A percentile compares a stretch with the other conserved stretches of the same genome.
Evolutionary conservation across 2,113 vertebrate genomes (phyloP).

Genomic region (Tachuris rubrigastra): DNA sequence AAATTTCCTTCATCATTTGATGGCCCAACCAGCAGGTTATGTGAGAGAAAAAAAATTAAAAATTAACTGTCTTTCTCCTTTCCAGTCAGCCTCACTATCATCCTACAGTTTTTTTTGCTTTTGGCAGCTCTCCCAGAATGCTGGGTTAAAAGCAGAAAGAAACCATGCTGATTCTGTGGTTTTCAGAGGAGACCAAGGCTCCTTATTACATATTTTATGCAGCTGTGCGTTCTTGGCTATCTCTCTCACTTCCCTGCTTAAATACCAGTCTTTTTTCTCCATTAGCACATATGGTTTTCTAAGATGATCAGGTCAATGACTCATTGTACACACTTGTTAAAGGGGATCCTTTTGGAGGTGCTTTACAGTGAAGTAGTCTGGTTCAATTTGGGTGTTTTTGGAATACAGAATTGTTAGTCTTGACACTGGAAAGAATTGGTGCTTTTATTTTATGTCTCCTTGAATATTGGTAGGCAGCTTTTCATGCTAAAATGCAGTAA

Average conservation of each 20-base stretch:
- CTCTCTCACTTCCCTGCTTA: neutral
- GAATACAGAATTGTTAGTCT: neutral
- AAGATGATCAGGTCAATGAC: conserved; percentile 11
- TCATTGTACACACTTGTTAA: neutral
- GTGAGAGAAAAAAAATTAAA: neutral
- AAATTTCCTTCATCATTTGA: neutral
- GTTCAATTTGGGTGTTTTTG: neutral
- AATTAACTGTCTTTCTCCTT: neutral
- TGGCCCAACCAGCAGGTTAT: neutral
- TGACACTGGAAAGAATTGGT: neutral
- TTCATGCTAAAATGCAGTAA: neutral
- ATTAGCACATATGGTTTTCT: conserved; percentile 20
- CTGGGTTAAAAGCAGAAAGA: conserved; percentile 8
- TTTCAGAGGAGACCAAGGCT: neutral
- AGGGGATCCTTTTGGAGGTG: neutral
- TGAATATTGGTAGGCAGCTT: neutral
- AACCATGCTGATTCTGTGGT: neutral
- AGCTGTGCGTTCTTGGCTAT: conserved; percentile 47
- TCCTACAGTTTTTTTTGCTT: neutral
- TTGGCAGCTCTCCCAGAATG: conserved; percentile 21
- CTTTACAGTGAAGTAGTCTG: neutral
- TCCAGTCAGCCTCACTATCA: neutral
- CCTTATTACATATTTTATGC: conserved; percentile 12
- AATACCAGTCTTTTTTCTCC: conserved; percentile 2
- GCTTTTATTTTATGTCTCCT: neutral